A percentile compares a stretch with the other conserved stretches of the same genome.
Evolutionary conservation across 2,888 invertebrate species (phyloP).

Genomic region (Erebia epiphron): DNA sequence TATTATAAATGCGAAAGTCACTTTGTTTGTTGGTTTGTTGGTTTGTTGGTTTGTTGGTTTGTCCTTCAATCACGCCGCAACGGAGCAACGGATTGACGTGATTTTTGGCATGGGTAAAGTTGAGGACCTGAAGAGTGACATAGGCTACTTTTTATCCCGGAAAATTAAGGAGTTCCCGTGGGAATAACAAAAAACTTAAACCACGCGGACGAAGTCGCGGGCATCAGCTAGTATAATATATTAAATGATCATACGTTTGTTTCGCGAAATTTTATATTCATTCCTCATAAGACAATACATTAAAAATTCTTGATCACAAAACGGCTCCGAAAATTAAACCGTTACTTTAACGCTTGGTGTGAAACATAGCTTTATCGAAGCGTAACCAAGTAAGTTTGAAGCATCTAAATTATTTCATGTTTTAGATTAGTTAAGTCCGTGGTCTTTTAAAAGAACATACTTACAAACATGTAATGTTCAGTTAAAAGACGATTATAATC

Average conservation of each 20-base stretch:
- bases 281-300: slow-evolving; percentile 11
- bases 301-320: slow-evolving; percentile 26
- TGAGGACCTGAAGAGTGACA: too few species aligned
- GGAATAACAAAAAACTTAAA: too few species aligned
- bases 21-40: too few species aligned
- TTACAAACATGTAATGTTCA: slow-evolving; percentile 5
- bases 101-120: too few species aligned
- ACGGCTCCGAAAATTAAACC: slow-evolving; percentile 31
- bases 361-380: slow-evolving; percentile 36
- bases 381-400: slow-evolving; percentile 38
- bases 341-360: slow-evolving; percentile 33
- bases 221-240: background rate
- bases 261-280: slow-evolving; percentile 3
- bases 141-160: too few species aligned
- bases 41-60: too few species aligned
- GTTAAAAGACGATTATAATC: background rate
- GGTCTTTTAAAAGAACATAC: slow-evolving; percentile 10
- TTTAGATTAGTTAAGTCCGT: slow-evolving; percentile 29
- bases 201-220: too few species aligned
- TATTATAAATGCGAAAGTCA: too few species aligned
- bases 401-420: slow-evolving; percentile 40
- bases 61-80: too few species aligned
- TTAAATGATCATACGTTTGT: background rate
- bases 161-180: too few species aligned
- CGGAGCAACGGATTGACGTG: too few species aligned